Evolutionary conservation across 1,140 invertebrate genomes (phyloP), one percentile per base, ranked within the genome.

Genomic region (Musca domestica): DNA sequence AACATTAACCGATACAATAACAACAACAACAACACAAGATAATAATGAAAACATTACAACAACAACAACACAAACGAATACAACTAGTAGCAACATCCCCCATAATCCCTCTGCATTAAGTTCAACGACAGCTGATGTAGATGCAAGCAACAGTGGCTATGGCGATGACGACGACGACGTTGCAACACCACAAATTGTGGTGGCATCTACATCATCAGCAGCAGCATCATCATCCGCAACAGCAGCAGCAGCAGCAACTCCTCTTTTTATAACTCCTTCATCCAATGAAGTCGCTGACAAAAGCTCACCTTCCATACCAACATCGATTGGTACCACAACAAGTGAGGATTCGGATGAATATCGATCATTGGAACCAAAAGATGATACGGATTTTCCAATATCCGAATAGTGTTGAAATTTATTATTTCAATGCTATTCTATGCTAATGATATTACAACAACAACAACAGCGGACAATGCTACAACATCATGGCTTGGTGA

Each of bases 321-420:
- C 67, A 51, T 64, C 73, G 12, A 68, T 76, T 70, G 74, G 72
- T 67, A 64, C 73, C 34, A 67, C 73, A 58, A 67, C 73, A 58
- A 78, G 76, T 67, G 79, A 81, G 68, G 79, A 81, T 71, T 81
- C 79, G 3, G 79, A 81, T 72, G 79, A 81, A 71, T 81, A 81
- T 73, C 76, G 79, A 22, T 81, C 79, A 30, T 73, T 81, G 58
- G 79, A 81, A 71, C 73, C 71, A 61, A 81, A 80, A 69, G 79
- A 80, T 17, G 66, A 69, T 64, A 69, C 69, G 46, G 76, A 79
- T 72, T 81, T 74, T 71, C 67, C 74, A 41, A 74, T 78, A 68
- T 79, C 76, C 70, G 77, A 79, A 74, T 79, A 80, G 72, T 75
- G 70, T 69, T 64, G 34, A 30, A 47, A 63, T 64, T 34, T 66